phyloP scores from a whole-genome alignment of 1,140 invertebrate species.

The Scaptodrosophila lebanonensis region DNA sequence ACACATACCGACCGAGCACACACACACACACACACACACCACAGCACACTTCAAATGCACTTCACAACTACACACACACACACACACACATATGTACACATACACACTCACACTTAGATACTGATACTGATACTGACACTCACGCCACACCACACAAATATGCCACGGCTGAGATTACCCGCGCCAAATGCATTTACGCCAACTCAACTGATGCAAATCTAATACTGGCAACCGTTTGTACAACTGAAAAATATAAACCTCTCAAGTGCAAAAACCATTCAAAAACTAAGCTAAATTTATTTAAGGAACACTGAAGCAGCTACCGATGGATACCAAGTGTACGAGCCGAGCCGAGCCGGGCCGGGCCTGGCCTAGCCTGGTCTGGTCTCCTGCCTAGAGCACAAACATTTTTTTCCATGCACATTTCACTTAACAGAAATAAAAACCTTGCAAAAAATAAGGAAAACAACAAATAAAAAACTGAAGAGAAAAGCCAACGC shows the following conservation, averaged over 20 bases:
- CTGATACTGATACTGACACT: no score
- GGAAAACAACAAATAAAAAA: no score
- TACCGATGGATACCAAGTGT: neutral
- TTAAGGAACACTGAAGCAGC: slow-evolving; percentile 54
- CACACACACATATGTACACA: slow-evolving; percentile 4
- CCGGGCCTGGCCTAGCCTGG: no score
- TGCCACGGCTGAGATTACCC: slow-evolving; percentile 70
- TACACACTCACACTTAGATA: no score
- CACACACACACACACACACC: no score
- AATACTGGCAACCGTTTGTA: slow-evolving; percentile 39
- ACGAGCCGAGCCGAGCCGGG: no score
- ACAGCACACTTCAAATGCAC: no score
- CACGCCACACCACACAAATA: slow-evolving; percentile 57
- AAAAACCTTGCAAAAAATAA: no score
- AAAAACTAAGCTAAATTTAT: slow-evolving; percentile 75
- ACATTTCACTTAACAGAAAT: slow-evolving; percentile 72
- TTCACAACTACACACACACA: no score
- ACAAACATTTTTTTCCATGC: slow-evolving; percentile 43
- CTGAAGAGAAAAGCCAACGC: slow-evolving; percentile 73
- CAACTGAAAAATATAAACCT: slow-evolving; percentile 66
- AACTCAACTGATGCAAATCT: slow-evolving; percentile 75
- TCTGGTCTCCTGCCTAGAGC: no score
- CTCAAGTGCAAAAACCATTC: slow-evolving; percentile 74
- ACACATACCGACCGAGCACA: no score
- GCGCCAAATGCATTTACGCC: slow-evolving; percentile 72